Base-by-base conservation (phyloP, 2,888 invertebrate species). In the Ischnus inquisitorius region DNA sequence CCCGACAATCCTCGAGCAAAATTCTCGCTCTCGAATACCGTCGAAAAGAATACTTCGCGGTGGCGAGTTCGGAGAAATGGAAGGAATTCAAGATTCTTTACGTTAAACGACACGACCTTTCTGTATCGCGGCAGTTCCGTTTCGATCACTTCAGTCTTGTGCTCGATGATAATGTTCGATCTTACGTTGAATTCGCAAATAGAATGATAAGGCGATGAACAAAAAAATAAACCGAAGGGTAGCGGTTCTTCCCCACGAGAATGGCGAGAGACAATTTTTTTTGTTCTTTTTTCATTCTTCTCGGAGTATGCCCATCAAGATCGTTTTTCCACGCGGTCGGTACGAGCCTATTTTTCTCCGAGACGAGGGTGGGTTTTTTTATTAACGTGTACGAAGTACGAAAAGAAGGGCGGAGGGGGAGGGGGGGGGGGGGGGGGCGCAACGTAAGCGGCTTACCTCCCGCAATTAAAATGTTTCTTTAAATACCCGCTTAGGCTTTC, bases 391-490 rank as follows among this genome's bases (percentile, higher is more conserved):
- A 82, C 60, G 68, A 77, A 81, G 60, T 68, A 34, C 5, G 34
- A 34, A 34, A 82, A 48, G 68, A 77, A 81, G 60, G 67, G 8
- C 5, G 34, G 8, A 34, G 34, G 8, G 34, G 34, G 34, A 46
- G 48, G 84, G 84, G 87, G 86, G 78, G 86, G 43, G 57, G 84
- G 84, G 87, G 86, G 78, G 86, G 85, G 86, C 8, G 79, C 87
- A 84, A 84, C 84, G 87, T 92, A 93, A 93, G 92, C 92, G 78
- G 92, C 92, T 93, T 93, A 93, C 86, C 87, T 88, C 77, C 89
- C 89, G 93, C 93, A 93, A 93, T 93, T 92, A 92, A 92, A 93
- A 93, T 91, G 89, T 91, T 92, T 91, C 89, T 91, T 92, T 90
- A 92, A 92, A 92, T 92, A 90, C 90, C 87, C 84, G 85, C 86